phyloP scores from a whole-genome alignment of 2,113 vertebrate species.

The Haemorhous mexicanus region DNA sequence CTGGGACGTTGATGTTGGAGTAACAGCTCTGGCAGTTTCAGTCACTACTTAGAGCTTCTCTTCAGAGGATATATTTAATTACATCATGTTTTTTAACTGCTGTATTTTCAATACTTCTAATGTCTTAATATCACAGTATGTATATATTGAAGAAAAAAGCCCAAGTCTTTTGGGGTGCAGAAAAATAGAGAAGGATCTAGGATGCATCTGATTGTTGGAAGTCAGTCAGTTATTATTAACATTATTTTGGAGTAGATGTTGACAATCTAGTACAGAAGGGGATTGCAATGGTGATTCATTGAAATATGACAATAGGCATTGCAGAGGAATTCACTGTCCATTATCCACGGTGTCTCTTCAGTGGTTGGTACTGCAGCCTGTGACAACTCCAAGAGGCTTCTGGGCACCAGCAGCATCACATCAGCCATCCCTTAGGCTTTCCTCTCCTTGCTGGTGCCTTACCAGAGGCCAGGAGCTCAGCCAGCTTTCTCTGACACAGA shows the following conservation, averaged over 20 bases:
- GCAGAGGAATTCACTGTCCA: background rate
- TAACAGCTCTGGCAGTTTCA: background rate
- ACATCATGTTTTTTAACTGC: background rate
- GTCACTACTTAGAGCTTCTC: background rate
- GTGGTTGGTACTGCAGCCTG: background rate
- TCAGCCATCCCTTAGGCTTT: background rate
- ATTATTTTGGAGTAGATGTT: background rate
- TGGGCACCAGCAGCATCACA: background rate
- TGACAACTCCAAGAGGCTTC: background rate
- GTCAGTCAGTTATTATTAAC: background rate
- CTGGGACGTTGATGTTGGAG: background rate
- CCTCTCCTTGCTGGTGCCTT: background rate
- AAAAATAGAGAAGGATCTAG: background rate
- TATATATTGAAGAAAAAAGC: background rate
- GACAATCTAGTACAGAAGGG: background rate
- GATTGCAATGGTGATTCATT: background rate
- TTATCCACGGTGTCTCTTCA: accelerated
- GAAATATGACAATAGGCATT: background rate
- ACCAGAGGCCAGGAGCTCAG: background rate
- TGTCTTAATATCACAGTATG: background rate
- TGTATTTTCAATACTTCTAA: background rate
- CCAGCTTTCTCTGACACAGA: background rate
- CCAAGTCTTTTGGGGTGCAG: background rate
- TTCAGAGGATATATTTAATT: background rate
- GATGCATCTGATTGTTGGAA: conserved; percentile 14